Conservation (phyloP, 1,140 invertebrate species). For the Brachionus sp. region DNA sequence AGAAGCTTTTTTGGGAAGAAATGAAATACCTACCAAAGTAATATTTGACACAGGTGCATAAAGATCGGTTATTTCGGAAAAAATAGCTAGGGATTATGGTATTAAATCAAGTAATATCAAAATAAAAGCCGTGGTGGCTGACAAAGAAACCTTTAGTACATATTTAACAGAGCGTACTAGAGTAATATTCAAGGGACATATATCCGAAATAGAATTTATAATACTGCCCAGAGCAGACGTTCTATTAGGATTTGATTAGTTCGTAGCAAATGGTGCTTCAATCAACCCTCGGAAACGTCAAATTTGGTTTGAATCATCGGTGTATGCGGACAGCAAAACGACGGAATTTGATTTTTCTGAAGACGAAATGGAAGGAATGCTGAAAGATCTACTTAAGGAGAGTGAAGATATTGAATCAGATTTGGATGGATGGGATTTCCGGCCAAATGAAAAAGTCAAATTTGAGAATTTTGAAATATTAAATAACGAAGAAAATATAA, state of each 20-base stretch:
- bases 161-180: background rate
- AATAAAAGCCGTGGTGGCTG: background rate
- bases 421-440: background rate
- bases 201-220: conserved; percentile 13
- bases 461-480: background rate
- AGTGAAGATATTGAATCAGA: background rate
- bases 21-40: no score
- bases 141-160: background rate
- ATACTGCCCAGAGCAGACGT: background rate
- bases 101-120: background rate
- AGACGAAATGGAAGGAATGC: conserved; percentile 6
- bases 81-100: background rate
- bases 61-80: no score
- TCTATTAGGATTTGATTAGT: no score
- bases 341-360: background rate
- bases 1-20: no score
- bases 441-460: no score
- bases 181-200: background rate
- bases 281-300: background rate
- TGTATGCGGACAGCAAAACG: background rate
- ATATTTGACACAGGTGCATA: no score
- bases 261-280: conserved; percentile 16
- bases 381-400: background rate
- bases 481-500: background rate
- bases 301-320: background rate